These are phyloP conservation scores for Schizothorax lantsangensis DNA, from an alignment of 2,797 vertebrate genomes.

Conservation along the genomic window DNA sequence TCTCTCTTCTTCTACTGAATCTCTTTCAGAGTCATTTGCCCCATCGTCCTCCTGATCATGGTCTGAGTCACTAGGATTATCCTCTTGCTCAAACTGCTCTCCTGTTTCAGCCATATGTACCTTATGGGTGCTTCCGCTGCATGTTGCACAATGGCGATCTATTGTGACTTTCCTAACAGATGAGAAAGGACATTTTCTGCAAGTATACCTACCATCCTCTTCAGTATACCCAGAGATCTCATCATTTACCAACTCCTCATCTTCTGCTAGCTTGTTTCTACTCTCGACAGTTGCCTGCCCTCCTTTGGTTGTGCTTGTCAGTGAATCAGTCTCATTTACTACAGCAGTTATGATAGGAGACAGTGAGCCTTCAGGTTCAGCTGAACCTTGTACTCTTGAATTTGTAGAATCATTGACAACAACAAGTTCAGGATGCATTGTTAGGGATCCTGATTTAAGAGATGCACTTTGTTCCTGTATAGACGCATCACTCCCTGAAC, in stretches of 20 bases:
- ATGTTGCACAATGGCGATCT: constrained; percentile 78
- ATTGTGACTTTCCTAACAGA: constrained; percentile 83
- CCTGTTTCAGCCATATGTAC: constrained; percentile 39
- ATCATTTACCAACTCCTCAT: background rate
- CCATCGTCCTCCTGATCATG: background rate
- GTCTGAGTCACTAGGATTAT: constrained; percentile 21
- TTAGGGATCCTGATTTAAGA: background rate
- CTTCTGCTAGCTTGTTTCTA: background rate
- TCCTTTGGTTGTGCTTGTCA: background rate
- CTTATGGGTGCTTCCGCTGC: constrained; percentile 58
- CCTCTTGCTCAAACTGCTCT: constrained; percentile 34
- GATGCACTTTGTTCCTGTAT: constrained; percentile 24
- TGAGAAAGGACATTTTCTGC: constrained; percentile 83
- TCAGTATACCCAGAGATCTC: constrained; percentile 49
- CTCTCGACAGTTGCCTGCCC: background rate
- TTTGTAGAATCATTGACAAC: background rate
- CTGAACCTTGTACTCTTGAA: constrained; percentile 1
- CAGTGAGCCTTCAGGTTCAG: background rate
- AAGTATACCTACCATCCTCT: constrained; percentile 80
- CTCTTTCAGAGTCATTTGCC: background rate
- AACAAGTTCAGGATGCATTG: background rate
- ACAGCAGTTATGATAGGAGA: background rate
- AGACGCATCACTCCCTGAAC: constrained; percentile 16
- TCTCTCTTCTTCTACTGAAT: constrained; percentile 33
- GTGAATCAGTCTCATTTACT: constrained; percentile 15